Evolutionary conservation across 2,113 vertebrate species (phyloP).

Genomic region (Picathartes gymnocephalus): DNA sequence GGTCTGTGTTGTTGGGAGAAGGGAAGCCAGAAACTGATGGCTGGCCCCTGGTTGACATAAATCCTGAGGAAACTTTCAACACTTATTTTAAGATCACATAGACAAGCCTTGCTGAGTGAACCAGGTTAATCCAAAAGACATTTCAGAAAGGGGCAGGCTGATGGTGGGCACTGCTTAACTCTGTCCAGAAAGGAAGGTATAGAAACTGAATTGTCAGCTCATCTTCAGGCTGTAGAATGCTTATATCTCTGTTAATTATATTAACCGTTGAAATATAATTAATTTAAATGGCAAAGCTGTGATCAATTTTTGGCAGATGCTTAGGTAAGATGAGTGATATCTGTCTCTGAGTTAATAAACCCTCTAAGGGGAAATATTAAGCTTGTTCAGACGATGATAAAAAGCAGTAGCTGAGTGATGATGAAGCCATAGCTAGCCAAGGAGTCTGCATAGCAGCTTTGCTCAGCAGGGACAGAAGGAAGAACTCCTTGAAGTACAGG

Average conservation of each 20-base stretch:
- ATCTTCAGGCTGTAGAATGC: not conserved
- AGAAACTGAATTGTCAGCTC: not conserved
- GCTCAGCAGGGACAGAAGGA: not conserved
- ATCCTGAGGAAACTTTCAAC: not conserved
- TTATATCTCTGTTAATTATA: not conserved
- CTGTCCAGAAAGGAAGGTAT: not conserved
- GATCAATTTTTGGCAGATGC: not conserved
- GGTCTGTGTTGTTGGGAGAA: not conserved
- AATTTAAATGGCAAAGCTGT: not conserved
- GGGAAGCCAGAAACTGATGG: not conserved
- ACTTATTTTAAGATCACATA: not conserved
- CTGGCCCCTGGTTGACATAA: not conserved
- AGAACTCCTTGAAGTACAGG: not conserved
- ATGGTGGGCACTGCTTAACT: not conserved
- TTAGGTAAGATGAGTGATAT: not conserved
- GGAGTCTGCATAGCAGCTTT: not conserved
- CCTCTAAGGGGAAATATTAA: not conserved
- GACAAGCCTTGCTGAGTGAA: not conserved
- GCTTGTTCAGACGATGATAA: not conserved
- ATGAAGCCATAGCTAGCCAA: not conserved
- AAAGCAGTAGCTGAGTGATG: not conserved
- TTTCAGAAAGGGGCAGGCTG: not conserved
- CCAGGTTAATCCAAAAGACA: not conserved
- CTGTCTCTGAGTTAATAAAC: not conserved
- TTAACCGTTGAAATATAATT: constrained; percentile 1